phyloP scores from a whole-genome alignment of 1,140 invertebrate genomes.

The Brachionus rotundiformis region DNA sequence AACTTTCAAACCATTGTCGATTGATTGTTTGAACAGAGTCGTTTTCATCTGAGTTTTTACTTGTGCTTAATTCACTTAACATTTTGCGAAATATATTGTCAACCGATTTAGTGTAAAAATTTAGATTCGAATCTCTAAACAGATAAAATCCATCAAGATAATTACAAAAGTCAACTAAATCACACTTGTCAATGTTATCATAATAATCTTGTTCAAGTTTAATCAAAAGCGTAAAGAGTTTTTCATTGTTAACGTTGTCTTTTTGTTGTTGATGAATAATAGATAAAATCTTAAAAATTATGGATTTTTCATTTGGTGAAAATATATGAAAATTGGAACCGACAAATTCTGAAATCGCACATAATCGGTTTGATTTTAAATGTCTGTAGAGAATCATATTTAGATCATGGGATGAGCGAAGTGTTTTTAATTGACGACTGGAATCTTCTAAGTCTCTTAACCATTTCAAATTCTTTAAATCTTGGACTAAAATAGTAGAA shows the following conservation, averaged over 20 bases:
- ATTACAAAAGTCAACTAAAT: not conserved
- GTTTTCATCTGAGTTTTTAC: not conserved
- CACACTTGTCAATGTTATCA: not conserved
- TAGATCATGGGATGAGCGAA: not conserved
- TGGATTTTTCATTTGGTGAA: not conserved
- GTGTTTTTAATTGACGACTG: not conserved
- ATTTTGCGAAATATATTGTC: conserved; percentile 34
- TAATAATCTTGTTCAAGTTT: conserved; percentile 22
- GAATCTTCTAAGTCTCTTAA: conserved; percentile 22
- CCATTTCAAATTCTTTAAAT: conserved; percentile 18
- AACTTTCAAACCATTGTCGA: conserved; percentile 16
- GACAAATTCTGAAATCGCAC: not conserved
- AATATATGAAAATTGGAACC: not conserved
- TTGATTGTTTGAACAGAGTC: not conserved
- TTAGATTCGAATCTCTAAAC: conserved; percentile 23
- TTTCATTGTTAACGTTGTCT: not conserved
- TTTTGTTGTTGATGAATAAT: not conserved
- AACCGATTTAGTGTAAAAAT: conserved; percentile 4
- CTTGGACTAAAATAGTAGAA: not conserved
- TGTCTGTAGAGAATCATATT: not conserved
- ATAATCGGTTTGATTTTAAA: not conserved
- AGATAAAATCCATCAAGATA: conserved; percentile 15
- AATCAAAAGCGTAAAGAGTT: not conserved
- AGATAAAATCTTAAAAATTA: not conserved
- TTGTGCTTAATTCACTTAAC: not conserved